Percentiles rank a stretch among this genome's conserved stretches.
phyloP scores from a whole-genome alignment of 2,113 vertebrate species.

The Redunca redunca region DNA sequence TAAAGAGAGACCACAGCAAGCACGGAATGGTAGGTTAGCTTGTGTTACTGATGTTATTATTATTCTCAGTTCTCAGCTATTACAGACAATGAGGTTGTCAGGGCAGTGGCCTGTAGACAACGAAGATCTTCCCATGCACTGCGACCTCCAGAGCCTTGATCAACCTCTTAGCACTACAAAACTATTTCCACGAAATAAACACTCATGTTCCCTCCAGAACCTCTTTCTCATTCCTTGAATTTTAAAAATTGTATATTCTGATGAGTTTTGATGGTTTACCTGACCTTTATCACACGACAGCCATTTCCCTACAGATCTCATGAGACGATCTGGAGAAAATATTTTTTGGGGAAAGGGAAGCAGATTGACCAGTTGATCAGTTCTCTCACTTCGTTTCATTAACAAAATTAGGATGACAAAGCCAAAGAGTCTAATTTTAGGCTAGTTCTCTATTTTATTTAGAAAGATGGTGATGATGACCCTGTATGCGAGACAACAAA shows the following conservation, averaged over 20 bases:
- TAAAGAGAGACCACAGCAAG: not conserved
- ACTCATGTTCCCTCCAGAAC: not conserved
- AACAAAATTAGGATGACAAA: not conserved
- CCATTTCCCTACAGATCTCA: not conserved
- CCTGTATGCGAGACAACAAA: too few relatives aligned
- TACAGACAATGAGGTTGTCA: not conserved
- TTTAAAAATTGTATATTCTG: not conserved
- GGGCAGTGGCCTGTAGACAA: not conserved
- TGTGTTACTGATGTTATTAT: not conserved
- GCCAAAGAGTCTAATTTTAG: not conserved
- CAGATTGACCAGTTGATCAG: not conserved
- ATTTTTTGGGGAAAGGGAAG: not conserved
- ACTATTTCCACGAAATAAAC: not conserved
- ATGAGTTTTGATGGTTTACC: not conserved
- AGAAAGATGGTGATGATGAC: too few relatives aligned
- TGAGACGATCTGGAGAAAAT: not conserved
- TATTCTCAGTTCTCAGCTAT: not conserved
- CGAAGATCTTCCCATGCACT: rapidly evolving
- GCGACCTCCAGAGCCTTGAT: not conserved
- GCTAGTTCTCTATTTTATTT: not conserved
- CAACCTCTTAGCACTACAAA: not conserved
- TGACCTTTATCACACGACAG: not conserved
- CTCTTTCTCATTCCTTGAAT: not conserved
- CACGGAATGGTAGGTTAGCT: not conserved
- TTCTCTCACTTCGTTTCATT: not conserved